Base-by-base conservation (phyloP, 2,888 invertebrate species). In the Drosophila anceps region DNA sequence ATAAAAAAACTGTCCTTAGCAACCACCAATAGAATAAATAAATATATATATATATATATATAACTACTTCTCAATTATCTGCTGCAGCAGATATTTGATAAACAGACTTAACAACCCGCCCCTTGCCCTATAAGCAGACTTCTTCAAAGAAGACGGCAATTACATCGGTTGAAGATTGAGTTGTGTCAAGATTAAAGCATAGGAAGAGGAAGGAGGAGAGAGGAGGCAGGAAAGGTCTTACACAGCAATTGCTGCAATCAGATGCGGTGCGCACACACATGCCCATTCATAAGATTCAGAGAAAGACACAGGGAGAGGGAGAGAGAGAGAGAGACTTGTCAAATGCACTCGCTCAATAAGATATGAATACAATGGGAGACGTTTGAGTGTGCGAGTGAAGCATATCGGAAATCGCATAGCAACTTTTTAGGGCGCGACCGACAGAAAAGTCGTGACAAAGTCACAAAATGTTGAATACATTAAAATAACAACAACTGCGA, bases 391-490 rank as follows among this genome's bases (percentile, higher is more conserved):
- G 43, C 29, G 57, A 15, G 35, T 53, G 35, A 71, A 57, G 69
- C 61, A 43, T 44, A 54, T 59, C 37, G 37, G 54, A 67, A 73
- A 57, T 51, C 60, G 33, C 27, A 41, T 57, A 43, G 43, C 57
- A 58, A 60, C 33, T 65, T 57, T 51, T 57, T 44, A 35, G 60
- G 51, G 69, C 63, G 75, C 70, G 74, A 74, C 75, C 79, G 60
- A 46, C 64, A 31, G 53, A 31, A 67, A 70, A 76, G 67, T 73
- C 58, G 73, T 70, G 53, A 54, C 69, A 78, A 79, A 77, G 77
- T 79, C 69, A 81, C 51, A 74, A 68, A 76, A 79, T 76, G 71
- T 69, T 61, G 79, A 81, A 79, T 79, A 79, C 60, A 79, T 79
- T 79, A 76, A 54, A 76, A 82, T 79, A 80, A 74, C 66, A 85